Evolutionary conservation across 2,888 invertebrate species (phyloP).

Genomic region (Nemoura dubitans): DNA sequence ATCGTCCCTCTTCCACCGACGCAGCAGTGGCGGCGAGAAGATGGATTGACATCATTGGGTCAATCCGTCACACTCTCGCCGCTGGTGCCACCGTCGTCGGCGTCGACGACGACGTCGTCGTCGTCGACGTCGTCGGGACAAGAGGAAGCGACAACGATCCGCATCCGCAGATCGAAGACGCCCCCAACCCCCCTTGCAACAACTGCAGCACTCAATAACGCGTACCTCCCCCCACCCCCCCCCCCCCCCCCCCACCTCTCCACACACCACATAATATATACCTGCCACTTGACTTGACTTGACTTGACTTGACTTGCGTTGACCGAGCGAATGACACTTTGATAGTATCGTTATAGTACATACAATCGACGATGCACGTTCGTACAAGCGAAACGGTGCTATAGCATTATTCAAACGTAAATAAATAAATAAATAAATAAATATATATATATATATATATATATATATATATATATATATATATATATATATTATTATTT

Average conservation of each 20-base stretch:
- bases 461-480: no score
- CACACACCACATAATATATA: no score
- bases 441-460: no score
- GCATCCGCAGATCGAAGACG: conserved; percentile 13
- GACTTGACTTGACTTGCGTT: background rate
- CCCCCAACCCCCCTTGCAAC: background rate
- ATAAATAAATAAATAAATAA: no score
- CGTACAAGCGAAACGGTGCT: no score
- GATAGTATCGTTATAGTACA: background rate
- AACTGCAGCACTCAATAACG: background rate
- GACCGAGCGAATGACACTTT: background rate
- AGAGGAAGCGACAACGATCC: conserved; percentile 14
- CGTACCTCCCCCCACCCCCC: background rate
- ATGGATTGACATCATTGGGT: conserved; percentile 30
- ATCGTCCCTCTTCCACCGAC: background rate
- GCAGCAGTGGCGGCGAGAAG: conserved; percentile 23
- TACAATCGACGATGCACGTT: background rate
- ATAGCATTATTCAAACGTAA: no score
- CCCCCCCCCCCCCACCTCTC: no score
- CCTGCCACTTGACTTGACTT: background rate
- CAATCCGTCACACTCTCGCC: conserved; percentile 21
- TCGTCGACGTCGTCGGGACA: background rate
- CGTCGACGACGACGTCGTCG: background rate
- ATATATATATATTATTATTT: no score
- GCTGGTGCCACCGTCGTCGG: conserved; percentile 16